Conservation (phyloP, 2,113 vertebrate species). For the Brachyhypopomus occidentalis region DNA sequence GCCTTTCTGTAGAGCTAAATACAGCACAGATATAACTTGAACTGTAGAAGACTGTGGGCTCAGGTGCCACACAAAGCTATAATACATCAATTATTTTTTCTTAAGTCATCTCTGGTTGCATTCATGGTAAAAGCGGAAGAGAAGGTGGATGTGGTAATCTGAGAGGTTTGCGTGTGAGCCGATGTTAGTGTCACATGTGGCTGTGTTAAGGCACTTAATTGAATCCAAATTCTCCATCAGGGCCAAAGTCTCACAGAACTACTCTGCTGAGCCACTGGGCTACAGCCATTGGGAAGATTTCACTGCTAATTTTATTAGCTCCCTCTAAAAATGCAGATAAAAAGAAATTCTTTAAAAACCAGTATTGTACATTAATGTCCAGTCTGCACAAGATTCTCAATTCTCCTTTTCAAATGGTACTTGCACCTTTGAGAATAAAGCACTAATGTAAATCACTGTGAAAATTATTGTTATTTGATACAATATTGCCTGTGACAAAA, state of each 20-base stretch:
- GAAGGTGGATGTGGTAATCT: slow-evolving; percentile 21
- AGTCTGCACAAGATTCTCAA: not conserved
- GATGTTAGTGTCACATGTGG: slow-evolving; percentile 46
- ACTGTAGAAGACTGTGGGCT: not conserved
- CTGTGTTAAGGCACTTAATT: slow-evolving; percentile 35
- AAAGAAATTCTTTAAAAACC: too few relatives aligned
- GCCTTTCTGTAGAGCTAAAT: not conserved
- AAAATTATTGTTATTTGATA: not conserved
- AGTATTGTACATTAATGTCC: not conserved
- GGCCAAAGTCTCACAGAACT: slow-evolving; percentile 17
- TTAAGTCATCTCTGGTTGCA: not conserved
- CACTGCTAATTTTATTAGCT: slow-evolving; percentile 39
- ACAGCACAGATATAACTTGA: not conserved
- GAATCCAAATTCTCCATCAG: slow-evolving; percentile 34
- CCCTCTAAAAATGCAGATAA: not conserved
- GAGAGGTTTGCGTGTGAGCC: slow-evolving; percentile 33
- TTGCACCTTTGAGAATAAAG: not conserved
- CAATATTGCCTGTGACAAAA: too few relatives aligned
- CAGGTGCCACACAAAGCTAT: not conserved
- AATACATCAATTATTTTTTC: not conserved
- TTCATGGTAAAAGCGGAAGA: not conserved
- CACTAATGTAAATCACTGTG: not conserved
- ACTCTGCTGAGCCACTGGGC: slow-evolving; percentile 18
- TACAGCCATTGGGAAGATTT: slow-evolving; percentile 32
- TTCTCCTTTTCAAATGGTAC: not conserved